Evolutionary conservation across 2,888 invertebrate genomes (phyloP).

Genomic region (Horisme vitalbata): DNA sequence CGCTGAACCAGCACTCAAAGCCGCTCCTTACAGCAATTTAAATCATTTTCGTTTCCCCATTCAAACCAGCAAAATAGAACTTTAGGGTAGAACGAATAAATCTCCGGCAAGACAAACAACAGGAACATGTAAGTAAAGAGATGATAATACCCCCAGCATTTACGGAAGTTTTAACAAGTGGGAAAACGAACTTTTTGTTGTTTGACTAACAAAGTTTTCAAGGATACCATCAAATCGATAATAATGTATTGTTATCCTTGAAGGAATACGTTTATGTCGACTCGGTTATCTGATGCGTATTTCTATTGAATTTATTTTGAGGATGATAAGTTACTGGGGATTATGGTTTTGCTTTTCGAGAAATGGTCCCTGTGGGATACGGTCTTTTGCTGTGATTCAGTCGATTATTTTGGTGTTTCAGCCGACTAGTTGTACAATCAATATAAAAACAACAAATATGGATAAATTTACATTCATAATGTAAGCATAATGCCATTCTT

Average conservation of each 20-base stretch:
- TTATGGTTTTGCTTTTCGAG: neutral
- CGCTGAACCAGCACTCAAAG: slow-evolving; percentile 14
- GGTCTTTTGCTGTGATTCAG: too few relatives aligned
- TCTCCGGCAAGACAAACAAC: slow-evolving; percentile 36
- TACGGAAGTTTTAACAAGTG: slow-evolving; percentile 39
- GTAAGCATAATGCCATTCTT: too few relatives aligned
- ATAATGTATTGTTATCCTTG: slow-evolving; percentile 27
- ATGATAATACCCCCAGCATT: slow-evolving; percentile 38
- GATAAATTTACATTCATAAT: too few relatives aligned
- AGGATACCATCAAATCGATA: slow-evolving; percentile 35
- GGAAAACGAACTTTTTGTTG: slow-evolving; percentile 35
- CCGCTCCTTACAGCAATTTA: slow-evolving; percentile 20
- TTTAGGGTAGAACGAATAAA: slow-evolving; percentile 34
- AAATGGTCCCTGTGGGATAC: neutral
- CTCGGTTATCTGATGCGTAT: slow-evolving; percentile 3
- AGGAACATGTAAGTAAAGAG: slow-evolving; percentile 38
- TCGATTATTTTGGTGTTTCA: too few relatives aligned
- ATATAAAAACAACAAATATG: too few relatives aligned
- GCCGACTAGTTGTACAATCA: too few relatives aligned
- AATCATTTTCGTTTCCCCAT: slow-evolving; percentile 30
- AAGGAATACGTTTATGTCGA: slow-evolving; percentile 18
- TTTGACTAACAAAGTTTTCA: slow-evolving; percentile 37
- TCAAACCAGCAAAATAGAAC: slow-evolving; percentile 30
- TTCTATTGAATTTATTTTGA: slow-evolving; percentile 11
- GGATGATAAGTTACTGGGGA: slow-evolving; percentile 1